These are phyloP conservation scores for Eulacestoma nigropectus DNA, from an alignment of 2,113 vertebrate species.

Conservation along the genomic window DNA sequence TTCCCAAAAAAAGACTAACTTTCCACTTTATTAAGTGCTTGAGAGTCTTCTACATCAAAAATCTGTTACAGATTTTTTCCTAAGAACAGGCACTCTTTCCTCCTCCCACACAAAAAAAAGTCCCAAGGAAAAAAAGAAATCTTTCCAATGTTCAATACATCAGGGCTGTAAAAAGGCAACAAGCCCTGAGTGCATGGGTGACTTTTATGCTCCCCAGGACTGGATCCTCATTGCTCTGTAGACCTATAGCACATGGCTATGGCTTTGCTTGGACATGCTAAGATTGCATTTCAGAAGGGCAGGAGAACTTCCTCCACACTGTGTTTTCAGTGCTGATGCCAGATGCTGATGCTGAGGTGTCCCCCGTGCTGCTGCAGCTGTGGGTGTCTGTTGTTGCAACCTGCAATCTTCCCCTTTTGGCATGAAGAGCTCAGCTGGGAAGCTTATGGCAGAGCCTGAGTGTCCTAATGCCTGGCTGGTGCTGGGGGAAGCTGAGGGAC, in stretches of 20 bases:
- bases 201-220: not conserved
- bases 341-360: not conserved
- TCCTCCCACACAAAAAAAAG: not conserved
- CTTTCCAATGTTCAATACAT: constrained; percentile 21
- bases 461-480: not conserved
- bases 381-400: not conserved
- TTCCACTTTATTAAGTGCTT: constrained; percentile 27
- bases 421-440: not conserved
- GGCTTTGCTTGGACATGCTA: not conserved
- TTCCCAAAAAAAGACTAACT: not conserved
- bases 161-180: not conserved
- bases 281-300: not conserved
- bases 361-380: not conserved
- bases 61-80: constrained; percentile 34
- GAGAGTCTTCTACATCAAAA: constrained; percentile 3
- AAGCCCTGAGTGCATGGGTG: not conserved
- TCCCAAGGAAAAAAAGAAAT: constrained; percentile 12
- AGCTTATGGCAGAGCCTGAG: not conserved
- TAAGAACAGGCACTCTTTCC: not conserved
- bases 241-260: not conserved
- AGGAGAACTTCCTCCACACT: not conserved
- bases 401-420: not conserved
- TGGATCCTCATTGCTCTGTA: not conserved
- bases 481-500: not conserved
- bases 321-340: not conserved